These are phyloP conservation scores for Drosophila ustulata DNA, from an alignment of 2,888 invertebrate genomes.

Conservation along the genomic window DNA sequence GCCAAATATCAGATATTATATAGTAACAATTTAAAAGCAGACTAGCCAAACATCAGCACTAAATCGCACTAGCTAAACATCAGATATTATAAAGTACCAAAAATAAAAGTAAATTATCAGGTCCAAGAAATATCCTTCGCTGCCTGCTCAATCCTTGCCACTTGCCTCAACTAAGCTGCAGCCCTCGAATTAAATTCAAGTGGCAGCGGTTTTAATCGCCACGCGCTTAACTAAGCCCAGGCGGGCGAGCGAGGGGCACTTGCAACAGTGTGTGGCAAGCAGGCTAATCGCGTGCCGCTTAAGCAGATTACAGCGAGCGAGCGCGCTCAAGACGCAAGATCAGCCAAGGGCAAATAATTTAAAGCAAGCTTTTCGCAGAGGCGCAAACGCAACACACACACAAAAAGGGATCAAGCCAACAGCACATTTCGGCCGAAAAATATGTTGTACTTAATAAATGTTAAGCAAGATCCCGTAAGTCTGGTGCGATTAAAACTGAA, in stretches of 20 bases:
- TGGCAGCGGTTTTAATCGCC: constrained; percentile 65
- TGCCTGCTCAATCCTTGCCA: too few relatives aligned
- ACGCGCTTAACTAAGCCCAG: constrained; percentile 40
- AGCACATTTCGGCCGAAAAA: constrained; percentile 57
- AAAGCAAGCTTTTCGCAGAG: constrained; percentile 74
- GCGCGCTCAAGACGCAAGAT: constrained; percentile 40
- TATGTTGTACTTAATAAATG: constrained; percentile 68
- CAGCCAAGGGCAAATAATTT: constrained; percentile 60
- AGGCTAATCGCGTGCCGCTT: constrained; percentile 69
- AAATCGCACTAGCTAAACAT: too few relatives aligned
- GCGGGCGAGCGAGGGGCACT: constrained; percentile 4
- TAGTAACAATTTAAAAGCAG: not conserved
- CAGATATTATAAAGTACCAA: too few relatives aligned
- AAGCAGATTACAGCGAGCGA: constrained; percentile 61
- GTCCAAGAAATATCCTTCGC: too few relatives aligned
- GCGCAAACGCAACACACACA: constrained; percentile 61
- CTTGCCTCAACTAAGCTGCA: constrained; percentile 20
- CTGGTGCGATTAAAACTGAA: constrained; percentile 73
- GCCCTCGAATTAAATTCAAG: constrained; percentile 67
- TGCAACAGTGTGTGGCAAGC: constrained; percentile 14
- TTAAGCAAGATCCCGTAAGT: constrained; percentile 78
- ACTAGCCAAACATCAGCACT: not conserved
- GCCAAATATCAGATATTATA: too few relatives aligned
- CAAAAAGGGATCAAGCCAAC: constrained; percentile 51
- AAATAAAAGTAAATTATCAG: too few relatives aligned